These are phyloP conservation scores for Plebejus melissa DNA, from an alignment of 2,888 invertebrate species.

Conservation along the genomic window DNA sequence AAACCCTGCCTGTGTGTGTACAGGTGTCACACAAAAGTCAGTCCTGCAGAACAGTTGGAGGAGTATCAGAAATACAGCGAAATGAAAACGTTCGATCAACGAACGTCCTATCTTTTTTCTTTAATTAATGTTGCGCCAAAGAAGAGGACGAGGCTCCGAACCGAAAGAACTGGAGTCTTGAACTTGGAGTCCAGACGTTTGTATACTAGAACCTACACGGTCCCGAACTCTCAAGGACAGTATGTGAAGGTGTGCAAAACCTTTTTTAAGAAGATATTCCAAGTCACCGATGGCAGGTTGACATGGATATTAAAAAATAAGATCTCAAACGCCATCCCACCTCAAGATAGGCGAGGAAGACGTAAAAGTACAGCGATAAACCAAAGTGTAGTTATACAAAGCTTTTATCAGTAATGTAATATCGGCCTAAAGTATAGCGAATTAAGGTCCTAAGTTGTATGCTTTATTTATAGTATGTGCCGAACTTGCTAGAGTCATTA, in stretches of 20 bases:
- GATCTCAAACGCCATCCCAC: not conserved
- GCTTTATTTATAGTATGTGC: not conserved
- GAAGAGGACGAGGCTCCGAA: not conserved
- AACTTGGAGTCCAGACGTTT: not conserved
- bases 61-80: not conserved
- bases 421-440: not conserved
- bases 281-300: conserved; percentile 13
- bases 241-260: conserved; percentile 2
- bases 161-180: not conserved
- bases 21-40: conserved; percentile 1
- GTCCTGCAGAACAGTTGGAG: not conserved
- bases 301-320: conserved; percentile 23
- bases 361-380: not conserved
- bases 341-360: conserved; percentile 27
- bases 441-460: conserved; percentile 3
- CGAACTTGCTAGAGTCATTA: not conserved
- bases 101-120: not conserved
- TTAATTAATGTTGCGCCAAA: not conserved
- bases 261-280: conserved; percentile 18
- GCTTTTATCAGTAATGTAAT: not conserved
- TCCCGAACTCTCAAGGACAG: not conserved
- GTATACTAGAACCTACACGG: not conserved
- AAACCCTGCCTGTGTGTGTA: not conserved
- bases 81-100: conserved; percentile 2
- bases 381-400: conserved; percentile 8